Evolutionary conservation across 1,140 invertebrate genomes (phyloP).

Genomic region (Lucilia sericata): DNA sequence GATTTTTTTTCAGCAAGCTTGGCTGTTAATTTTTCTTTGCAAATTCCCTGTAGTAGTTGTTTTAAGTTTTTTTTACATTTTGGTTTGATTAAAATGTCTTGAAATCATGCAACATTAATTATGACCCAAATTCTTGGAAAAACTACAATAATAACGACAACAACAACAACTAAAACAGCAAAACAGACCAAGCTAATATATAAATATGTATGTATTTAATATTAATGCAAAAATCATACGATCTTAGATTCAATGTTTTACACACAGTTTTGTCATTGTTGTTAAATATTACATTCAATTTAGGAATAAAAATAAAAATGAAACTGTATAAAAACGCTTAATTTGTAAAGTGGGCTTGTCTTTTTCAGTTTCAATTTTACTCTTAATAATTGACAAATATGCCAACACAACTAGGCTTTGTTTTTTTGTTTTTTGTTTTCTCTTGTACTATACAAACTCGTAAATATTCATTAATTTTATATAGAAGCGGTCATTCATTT

Average conservation of each 20-base stretch:
- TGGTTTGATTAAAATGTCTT: conserved; percentile 64
- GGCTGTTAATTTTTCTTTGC: background rate
- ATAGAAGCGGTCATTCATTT: conserved; percentile 15
- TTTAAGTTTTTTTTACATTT: too few species aligned
- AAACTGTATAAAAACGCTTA: background rate
- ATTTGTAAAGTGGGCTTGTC: conserved; percentile 36
- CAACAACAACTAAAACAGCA: background rate
- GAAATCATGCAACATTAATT: conserved; percentile 68
- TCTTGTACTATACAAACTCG: background rate
- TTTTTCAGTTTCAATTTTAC: background rate
- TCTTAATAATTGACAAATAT: conserved; percentile 37
- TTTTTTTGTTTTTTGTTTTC: too few species aligned
- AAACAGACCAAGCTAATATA: background rate
- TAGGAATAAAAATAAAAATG: background rate
- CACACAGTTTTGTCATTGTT: conserved; percentile 2
- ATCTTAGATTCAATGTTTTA: conserved; percentile 26
- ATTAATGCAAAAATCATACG: conserved; percentile 32
- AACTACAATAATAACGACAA: background rate
- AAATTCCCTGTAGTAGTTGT: background rate
- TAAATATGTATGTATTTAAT: background rate
- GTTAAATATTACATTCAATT: background rate
- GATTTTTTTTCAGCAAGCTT: background rate
- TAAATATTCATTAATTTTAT: conserved; percentile 11
- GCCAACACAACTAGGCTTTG: background rate
- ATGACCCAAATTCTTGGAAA: conserved; percentile 68